Evolutionary conservation across 1,140 invertebrate genomes (phyloP), one percentile per base, ranked within the genome.

Genomic region (Achroia grisella): DNA sequence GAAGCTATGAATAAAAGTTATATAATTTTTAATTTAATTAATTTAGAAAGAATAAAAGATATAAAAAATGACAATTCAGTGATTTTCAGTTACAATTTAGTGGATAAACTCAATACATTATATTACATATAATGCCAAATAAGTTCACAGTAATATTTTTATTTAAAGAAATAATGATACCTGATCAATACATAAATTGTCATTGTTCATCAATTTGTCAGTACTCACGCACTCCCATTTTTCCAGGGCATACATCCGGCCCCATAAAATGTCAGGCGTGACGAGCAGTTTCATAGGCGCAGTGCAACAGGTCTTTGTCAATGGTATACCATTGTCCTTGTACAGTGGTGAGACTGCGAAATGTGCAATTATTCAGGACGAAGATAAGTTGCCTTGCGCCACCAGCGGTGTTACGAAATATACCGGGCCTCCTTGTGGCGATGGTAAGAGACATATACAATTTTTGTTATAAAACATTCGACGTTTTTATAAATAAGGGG

Each of bases 261-360:
- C 94, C 12, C 93, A 93, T 73, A 87, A 89, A 45, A 89, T 94
- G 41, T 89, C 93, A 6, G 91, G 91, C n/a, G 89, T 93, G 37
- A 88, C 88, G 48, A 90, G 89, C 58, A 93, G 93, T 61, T 92
- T 97, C 52, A 89, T 90, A 65, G 95, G 96, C 39, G 93, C 93
- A 3, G 89, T 97, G 52, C 95, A 97, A 86, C 89, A 93, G 77
- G 87, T 97, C 56, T 90, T 93, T 62, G 89, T 97, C 36, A 97
- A 97, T 81, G 93, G 93, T 9, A 90, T 91, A 46, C 81, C 80
- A 11, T 56, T 86, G 32, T 61, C 72, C 42, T 36, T 86, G 15
- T 86, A 77, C 43, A 64, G 67, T 29, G 66, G 52, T 10, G 83
- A 86, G 17, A 80, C 67, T 31, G 65, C 71, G 5, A 75, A 68